phyloP scores from a whole-genome alignment of 2,888 invertebrate species.

The Dicranocentrus wangi region DNA sequence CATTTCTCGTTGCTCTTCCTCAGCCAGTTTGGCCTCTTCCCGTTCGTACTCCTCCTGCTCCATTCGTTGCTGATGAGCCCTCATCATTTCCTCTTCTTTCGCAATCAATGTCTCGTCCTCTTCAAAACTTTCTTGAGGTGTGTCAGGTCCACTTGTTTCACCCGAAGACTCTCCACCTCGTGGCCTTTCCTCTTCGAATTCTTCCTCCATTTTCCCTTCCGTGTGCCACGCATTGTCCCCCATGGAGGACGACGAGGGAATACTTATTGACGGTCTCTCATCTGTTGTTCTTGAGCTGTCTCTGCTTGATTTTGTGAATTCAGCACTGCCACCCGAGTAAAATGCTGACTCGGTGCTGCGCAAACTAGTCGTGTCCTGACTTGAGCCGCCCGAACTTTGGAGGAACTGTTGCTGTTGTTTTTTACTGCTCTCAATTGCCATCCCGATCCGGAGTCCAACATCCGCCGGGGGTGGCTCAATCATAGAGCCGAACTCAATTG shows the following conservation, averaged over 20 bases:
- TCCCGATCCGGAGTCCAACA: conserved; percentile 65
- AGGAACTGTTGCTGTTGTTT: conserved; percentile 66
- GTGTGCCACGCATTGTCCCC: conserved; percentile 68
- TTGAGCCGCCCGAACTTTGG: conserved; percentile 53
- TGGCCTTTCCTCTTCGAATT: conserved; percentile 56
- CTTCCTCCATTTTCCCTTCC: conserved; percentile 64
- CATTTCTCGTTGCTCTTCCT: conserved; percentile 74
- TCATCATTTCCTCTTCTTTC: conserved; percentile 64
- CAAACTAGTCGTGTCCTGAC: conserved; percentile 70
- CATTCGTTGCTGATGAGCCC: conserved; percentile 43
- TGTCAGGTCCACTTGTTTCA: conserved; percentile 91
- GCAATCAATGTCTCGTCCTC: conserved; percentile 75
- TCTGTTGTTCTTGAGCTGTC: conserved; percentile 69
- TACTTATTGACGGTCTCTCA: conserved; percentile 68
- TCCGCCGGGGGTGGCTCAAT: conserved; percentile 72
- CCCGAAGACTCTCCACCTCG: conserved; percentile 82
- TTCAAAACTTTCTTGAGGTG: conserved; percentile 84
- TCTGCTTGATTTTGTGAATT: conserved; percentile 55
- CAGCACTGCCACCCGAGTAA: conserved; percentile 71
- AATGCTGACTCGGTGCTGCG: conserved; percentile 73
- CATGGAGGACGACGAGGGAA: conserved; percentile 71
- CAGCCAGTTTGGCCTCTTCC: conserved; percentile 76
- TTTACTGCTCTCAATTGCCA: conserved; percentile 67
- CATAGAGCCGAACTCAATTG: conserved; percentile 72
- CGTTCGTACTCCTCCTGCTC: conserved; percentile 51